These are phyloP conservation scores for Melangyna quadrimaculata DNA, from an alignment of 2,888 invertebrate species.

Conservation along the genomic window DNA sequence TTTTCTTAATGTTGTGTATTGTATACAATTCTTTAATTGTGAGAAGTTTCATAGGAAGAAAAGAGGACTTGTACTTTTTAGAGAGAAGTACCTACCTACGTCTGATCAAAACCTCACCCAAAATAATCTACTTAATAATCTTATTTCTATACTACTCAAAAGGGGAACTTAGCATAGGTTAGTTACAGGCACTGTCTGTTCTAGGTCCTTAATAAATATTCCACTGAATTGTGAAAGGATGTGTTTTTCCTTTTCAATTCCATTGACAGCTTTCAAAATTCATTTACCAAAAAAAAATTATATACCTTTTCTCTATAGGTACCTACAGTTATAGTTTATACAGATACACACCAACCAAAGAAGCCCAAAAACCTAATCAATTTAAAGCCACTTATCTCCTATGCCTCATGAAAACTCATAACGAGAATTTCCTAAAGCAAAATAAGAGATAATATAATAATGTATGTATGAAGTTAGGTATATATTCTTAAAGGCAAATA, in stretches of 20 bases:
- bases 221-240: conserved; percentile 2
- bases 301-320: background rate
- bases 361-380: conserved; percentile 14
- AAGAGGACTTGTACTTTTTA: too few species aligned
- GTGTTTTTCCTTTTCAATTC: conserved; percentile 6
- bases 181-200: too few species aligned
- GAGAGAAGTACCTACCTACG: too few species aligned
- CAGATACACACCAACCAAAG: background rate
- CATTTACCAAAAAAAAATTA: background rate
- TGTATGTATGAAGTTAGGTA: too few species aligned
- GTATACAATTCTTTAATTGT: too few species aligned
- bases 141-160: background rate
- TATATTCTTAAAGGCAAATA: background rate
- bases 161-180: background rate
- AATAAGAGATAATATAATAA: background rate
- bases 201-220: background rate
- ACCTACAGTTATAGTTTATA: background rate
- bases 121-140: background rate
- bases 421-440: background rate
- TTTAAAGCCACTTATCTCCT: conserved; percentile 40
- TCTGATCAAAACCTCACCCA: too few species aligned
- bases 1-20: too few species aligned
- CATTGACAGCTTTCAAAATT: conserved; percentile 31
- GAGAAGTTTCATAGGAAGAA: too few species aligned
- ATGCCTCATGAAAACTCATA: background rate